Percentiles rank a stretch among this genome's conserved stretches.
Conservation (phyloP, 2,797 vertebrate species). For the Morelia viridis region DNA sequence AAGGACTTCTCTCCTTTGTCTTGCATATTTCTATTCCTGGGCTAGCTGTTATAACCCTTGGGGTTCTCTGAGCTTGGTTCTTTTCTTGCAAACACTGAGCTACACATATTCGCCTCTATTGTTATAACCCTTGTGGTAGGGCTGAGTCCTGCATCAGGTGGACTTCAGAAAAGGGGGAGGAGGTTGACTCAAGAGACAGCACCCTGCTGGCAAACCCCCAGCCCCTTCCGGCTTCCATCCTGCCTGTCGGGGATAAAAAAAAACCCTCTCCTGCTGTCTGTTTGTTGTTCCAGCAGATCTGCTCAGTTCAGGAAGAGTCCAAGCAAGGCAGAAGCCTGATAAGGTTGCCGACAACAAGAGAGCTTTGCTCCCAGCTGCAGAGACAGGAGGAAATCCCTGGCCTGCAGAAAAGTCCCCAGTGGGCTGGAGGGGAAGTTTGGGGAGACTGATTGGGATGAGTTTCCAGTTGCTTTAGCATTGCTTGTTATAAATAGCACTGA, state of each 20-base stretch:
- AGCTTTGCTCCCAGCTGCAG: not conserved
- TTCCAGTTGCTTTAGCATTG: not conserved
- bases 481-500: not conserved
- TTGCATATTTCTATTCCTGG: not conserved
- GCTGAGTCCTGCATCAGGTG: not conserved
- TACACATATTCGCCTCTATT: too few species aligned
- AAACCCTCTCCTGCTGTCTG: rapidly evolving
- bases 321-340: not conserved
- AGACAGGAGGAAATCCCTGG: not conserved
- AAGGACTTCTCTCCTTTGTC: not conserved
- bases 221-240: not conserved
- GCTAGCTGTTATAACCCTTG: not conserved
- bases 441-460: not conserved
- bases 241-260: not conserved
- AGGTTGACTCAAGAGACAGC: not conserved
- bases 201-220: not conserved
- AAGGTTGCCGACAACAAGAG: not conserved
- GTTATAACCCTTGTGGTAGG: not conserved
- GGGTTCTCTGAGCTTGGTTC: not conserved
- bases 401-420: not conserved
- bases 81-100: too few species aligned
- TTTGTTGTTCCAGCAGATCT: not conserved
- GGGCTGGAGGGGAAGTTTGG: not conserved
- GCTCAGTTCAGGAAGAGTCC: not conserved
- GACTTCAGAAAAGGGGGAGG: not conserved